Base-by-base conservation (phyloP, 2,888 invertebrate genomes). In the Xanthorhoe spadicearia region DNA sequence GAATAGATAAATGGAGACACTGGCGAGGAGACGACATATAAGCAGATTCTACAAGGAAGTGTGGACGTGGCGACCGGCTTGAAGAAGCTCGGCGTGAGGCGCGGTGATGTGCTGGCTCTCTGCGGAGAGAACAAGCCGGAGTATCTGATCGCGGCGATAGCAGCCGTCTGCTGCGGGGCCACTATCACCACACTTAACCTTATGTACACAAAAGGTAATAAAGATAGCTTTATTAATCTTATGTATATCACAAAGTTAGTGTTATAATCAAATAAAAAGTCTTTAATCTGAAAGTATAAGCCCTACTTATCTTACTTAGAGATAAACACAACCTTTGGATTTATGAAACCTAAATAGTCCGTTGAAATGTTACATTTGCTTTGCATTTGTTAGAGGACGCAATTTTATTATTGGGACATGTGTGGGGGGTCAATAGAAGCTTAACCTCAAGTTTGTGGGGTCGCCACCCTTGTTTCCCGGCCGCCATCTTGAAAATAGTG, bases 121-220 rank as follows among this genome's bases (percentile, higher is more conserved):
- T 94, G 94, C 74, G 93, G 94, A 68, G 95, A 95, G 77, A 95
- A 95, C 79, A 85, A 94, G 68, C 76, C 93, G n/a, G 94, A 95
- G 74, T 95, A 91, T 80, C 79, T 91, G 50, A 77, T 93, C 49
- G 85, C 93, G 0, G 86, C 94, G 0, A 81, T 94, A 19, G 94
- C 92, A 5, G 84, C 90, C 1, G 82, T 94, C 64, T 93, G 94
- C 73, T 83, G 93, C 32, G 95, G 95, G 0, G 93, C 92, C 52
- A 90, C 94, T 3, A 86, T 94, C 74, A 94, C 95, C 17, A 94
- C 95, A 0, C 77, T 94, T 64, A 95, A 95, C 81, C 90, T 93
- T 2, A 84, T 90, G 51, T 95, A 95, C 74, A 92, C 94, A 0
- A 83, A 89, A 83, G 89, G 86, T 86, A 64, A 32, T 18, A 17